Evolutionary conservation across 2,888 invertebrate genomes (phyloP), one percentile per base, ranked within the genome.

Genomic region (Heliconius aoede): DNA sequence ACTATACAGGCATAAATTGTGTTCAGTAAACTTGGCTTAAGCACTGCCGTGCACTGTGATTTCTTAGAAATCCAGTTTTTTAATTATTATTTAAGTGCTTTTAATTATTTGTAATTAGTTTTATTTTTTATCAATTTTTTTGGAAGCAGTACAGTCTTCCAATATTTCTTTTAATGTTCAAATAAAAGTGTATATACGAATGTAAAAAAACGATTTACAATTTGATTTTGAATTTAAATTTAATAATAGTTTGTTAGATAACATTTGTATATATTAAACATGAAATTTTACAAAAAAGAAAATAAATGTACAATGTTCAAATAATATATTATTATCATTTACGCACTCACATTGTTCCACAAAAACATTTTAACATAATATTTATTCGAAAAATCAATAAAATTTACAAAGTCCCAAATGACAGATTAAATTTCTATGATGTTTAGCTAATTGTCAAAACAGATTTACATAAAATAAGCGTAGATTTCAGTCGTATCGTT

Each of bases 31-130:
- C 62, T 75, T 69, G 75, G 71, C 51, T 46, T 36, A 36, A 55
- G 51, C 62, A 75, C 55, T 75, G 71, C 75, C 75, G 69, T 74
- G 74, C 74, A 26, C 46, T 30, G 51, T 18, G 61, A 24, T 69
- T 74, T 75, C 64, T 36, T 64, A 71, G 55, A 64, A 64, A 51
- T 69, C n/a, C 26, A 26, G 21, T 62, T 64, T 32, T 51, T 28
- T 1, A 26, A n/a, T 72, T 61, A 40, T 72, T 61, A 60, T 58
- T 58, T 69, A 55, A 15, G 55, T 28, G 28, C 32, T 69, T 69
- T 32, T 55, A 69, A 55, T 55, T 55, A 72, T 72, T 61, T 72
- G 36, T 72, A 36, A 40, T 72, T 72, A 61, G 21, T 72, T 36
- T 72, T 60, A 60, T 72, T 61, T 61, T 58, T 26, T 72, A 61